Evolutionary conservation across 2,888 invertebrate genomes (phyloP), one percentile per base, ranked within the genome.

Genomic region (Sisyra terminalis): DNA sequence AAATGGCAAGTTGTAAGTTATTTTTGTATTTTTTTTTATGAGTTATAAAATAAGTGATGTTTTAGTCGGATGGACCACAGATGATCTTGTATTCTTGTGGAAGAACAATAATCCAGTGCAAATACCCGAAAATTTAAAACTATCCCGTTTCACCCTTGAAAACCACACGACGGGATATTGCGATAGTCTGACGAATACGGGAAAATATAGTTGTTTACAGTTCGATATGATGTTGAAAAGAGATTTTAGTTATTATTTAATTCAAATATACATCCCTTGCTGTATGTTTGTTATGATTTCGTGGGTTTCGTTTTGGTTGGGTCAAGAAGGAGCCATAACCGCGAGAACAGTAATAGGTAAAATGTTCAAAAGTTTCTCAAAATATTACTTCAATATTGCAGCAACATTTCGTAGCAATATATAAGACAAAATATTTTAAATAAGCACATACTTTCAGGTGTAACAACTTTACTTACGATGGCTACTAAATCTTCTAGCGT

Each of bases 251-350:
- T 97, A 96, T 79, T 97, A 96, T 72, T 78, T 97, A 59, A 93
- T 97, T 63, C 96, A 96, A 75, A 92, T 96, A 69, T 97, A 97
- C 76, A 92, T 96, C 61, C 97, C 97, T 42, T 96, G 94, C 73
- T 92, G 92, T 71, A 94, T 94, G 94, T 69, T 94, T 61, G 92
- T 94, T 63, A 92, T 93, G 65, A 92, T 93, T 49, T 92, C 90
- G 48, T 93, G 93, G 93, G 92, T 93, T 52, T 89, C 89, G 50
- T 92, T 93, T 71, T 93, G 92, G 92, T 71, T 89, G 57, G 92
- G 93, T 70, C 90, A 86, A 70, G 86, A 90, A 73, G 90, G 89
- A 57, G 90, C 92, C 46, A 89, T 92, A 47, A 90, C 92, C 42
- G 93, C 92, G 46, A 75, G 92, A 54, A 92, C 93, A 32, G 90